Evolutionary conservation across 1,140 invertebrate genomes (phyloP).

Genomic region (Drosophila obscura): DNA sequence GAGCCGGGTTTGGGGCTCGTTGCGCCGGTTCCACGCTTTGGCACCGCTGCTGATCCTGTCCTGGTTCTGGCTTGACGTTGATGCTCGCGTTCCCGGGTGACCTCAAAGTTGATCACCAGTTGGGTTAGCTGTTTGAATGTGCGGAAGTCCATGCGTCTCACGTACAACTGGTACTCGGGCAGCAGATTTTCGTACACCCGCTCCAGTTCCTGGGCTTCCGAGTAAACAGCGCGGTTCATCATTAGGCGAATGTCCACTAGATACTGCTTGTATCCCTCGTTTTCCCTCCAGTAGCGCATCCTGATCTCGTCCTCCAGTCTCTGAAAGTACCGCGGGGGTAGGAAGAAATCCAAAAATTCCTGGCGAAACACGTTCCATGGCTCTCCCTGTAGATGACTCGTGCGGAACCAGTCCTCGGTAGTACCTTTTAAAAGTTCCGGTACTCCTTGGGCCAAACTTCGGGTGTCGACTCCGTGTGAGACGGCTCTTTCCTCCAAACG

Average conservation of each 20-base stretch:
- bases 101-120: not conserved
- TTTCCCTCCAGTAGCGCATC: not conserved
- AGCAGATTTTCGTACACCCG: not conserved
- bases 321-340: not conserved
- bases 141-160: not conserved
- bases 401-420: conserved; percentile 3
- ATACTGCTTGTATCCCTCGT: not conserved
- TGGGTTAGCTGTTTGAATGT: not conserved
- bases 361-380: not conserved
- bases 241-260: not conserved
- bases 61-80: not conserved
- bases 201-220: conserved; percentile 1
- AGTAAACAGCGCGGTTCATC: not conserved
- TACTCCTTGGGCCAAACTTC: no score
- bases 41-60: not conserved
- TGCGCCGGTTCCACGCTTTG: not conserved
- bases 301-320: conserved; percentile 6
- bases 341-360: conserved; percentile 1
- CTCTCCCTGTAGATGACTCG: not conserved
- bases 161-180: conserved; percentile 9
- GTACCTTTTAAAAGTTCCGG: no score
- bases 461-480: no score
- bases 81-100: not conserved
- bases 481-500: no score
- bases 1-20: not conserved